These are phyloP conservation scores for Podarcis muralis DNA, from an alignment of 2,113 vertebrate genomes.

Conservation along the genomic window DNA sequence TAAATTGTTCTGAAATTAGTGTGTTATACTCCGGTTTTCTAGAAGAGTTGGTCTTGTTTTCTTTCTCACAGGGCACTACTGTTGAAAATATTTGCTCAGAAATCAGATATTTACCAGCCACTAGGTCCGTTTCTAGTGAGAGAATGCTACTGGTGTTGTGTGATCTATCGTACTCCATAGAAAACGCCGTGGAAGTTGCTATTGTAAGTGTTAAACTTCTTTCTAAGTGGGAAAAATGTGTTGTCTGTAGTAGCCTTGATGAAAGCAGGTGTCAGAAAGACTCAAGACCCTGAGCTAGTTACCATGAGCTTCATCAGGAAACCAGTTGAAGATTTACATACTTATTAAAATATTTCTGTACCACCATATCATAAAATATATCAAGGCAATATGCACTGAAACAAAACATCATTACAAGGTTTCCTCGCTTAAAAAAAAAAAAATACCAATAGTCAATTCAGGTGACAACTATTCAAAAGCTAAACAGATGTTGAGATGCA, in stretches of 20 bases:
- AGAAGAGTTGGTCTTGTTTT: conserved; percentile 1
- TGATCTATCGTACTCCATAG: conserved; percentile 82
- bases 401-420: too few relatives aligned
- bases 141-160: conserved; percentile 87
- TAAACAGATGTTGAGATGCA: not conserved
- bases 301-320: not conserved
- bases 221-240: not conserved
- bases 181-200: conserved; percentile 89
- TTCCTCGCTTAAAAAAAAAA: too few relatives aligned
- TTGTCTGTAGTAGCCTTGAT: not conserved
- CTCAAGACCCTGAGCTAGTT: not conserved
- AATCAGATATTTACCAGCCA: conserved; percentile 87
- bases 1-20: not conserved
- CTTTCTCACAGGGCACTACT: conserved; percentile 85
- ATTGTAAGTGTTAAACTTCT: conserved; percentile 78
- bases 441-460: too few relatives aligned
- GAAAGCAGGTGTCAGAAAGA: not conserved
- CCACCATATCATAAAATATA: too few relatives aligned
- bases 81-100: conserved; percentile 92
- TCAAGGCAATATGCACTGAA: too few relatives aligned
- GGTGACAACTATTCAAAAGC: not conserved
- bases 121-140: conserved; percentile 84
- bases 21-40: not conserved
- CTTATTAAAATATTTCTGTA: not conserved
- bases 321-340: not conserved